These are phyloP conservation scores for Orientallactaga sibirica DNA, from an alignment of 2,797 vertebrate species.

Conservation along the genomic window DNA sequence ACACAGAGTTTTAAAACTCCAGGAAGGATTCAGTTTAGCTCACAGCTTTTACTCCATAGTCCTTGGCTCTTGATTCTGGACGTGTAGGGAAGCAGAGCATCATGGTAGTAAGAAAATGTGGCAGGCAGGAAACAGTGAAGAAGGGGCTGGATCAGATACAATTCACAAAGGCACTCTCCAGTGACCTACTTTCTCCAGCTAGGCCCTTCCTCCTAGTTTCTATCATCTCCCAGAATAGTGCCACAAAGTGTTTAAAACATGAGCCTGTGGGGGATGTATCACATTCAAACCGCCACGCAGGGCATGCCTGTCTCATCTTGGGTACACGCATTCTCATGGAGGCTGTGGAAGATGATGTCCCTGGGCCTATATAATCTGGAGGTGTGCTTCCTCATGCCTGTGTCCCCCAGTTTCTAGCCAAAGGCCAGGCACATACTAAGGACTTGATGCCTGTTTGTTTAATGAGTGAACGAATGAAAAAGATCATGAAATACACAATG, in stretches of 20 bases:
- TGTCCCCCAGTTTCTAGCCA: not conserved
- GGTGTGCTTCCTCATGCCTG: not conserved
- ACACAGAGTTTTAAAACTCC: too few relatives aligned
- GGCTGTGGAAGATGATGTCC: not conserved
- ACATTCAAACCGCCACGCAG: not conserved
- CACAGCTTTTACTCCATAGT: not conserved
- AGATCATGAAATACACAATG: not conserved
- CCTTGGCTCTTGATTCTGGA: not conserved
- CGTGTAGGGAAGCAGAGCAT: not conserved
- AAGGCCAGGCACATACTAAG: not conserved
- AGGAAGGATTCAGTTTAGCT: not conserved
- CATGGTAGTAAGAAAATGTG: not conserved
- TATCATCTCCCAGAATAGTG: not conserved
- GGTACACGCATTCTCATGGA: not conserved
- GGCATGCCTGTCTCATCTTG: too few relatives aligned
- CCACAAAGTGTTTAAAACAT: not conserved
- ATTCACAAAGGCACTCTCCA: not conserved
- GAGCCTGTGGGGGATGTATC: not conserved
- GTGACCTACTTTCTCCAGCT: not conserved
- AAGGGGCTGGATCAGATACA: not conserved
- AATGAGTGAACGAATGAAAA: not conserved
- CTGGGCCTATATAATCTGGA: not conserved
- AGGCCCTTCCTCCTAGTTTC: not conserved
- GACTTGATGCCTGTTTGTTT: not conserved
- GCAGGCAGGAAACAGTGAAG: not conserved